Base-by-base conservation (phyloP, 2,797 vertebrate genomes). In the Typhlichthys subterraneus region DNA sequence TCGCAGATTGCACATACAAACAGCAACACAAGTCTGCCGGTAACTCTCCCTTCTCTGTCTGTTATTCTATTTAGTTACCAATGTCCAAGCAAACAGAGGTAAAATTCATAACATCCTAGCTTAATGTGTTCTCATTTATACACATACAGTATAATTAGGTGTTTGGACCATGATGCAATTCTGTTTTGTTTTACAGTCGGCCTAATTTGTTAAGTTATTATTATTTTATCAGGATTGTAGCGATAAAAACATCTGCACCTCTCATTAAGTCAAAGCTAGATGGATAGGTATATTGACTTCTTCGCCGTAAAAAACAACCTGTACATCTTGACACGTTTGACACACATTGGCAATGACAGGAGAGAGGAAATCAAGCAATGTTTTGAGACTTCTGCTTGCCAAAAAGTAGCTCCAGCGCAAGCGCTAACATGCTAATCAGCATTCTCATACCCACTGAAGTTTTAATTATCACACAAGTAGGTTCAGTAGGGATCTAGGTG, bases 351-450 rank as follows among this genome's bases (percentile, higher is more conserved):
- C 12, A 19, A 23, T 55, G 64, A 69, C 45, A 45, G 50, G 38
- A 68, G 15, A 1, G 48, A 61, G 60, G 60, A 77, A 71, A 72
- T 19, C 14, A 45, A 82, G 70, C 1, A 31, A 70, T 67, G 56
- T 62, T 63, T 57, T 46, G 55, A 63, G 62, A 54, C 72, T 70
- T 72, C 58, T 76, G 74, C 52, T 64, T 82, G 81, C 82, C 76
- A 82, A 80, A 75, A 64, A 78, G 76, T 63, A 75, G 61, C 56
- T 77, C 53, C 52, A 45, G 59, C 63, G 48, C 94, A 93, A 88
- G 94, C 86, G 75, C 67, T 67, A 85, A 87, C 93, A 92, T 51
- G 90, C 85, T 88, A 89, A 86, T 85, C 86, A 82, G 88, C 81
- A 73, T 75, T 82, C 79, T 77, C 75, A 87, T 84, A 76, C 77